Conservation (phyloP, 2,888 invertebrate genomes). For the Drosophila paramelanica region DNA sequence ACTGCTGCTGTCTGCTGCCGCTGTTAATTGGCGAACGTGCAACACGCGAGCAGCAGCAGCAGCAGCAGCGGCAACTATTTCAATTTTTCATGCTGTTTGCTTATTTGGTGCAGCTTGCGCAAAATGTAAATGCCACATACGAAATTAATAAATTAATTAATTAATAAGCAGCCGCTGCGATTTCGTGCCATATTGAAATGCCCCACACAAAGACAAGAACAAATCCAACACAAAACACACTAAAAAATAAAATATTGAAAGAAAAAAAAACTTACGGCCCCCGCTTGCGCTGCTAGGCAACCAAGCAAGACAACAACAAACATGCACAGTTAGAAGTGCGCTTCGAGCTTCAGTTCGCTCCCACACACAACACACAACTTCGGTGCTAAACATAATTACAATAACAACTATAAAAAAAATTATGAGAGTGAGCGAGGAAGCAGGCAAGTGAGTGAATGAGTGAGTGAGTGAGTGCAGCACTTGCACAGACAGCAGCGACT, state of each 20-base stretch:
- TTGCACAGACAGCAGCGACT: constrained; percentile 34
- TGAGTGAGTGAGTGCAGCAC: constrained; percentile 30
- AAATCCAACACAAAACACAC: not conserved
- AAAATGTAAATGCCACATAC: constrained; percentile 46
- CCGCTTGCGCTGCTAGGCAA: constrained; percentile 62
- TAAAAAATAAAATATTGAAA: not conserved
- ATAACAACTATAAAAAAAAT: constrained; percentile 24
- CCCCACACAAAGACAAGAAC: constrained; percentile 13
- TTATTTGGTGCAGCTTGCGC: constrained; percentile 68
- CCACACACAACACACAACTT: constrained; percentile 36
- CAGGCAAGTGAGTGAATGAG: constrained; percentile 3
- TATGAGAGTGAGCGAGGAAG: constrained; percentile 27
- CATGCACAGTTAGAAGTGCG: constrained; percentile 53
- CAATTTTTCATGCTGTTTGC: constrained; percentile 53
- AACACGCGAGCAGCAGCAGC: constrained; percentile 43
- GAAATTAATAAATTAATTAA: constrained; percentile 72
- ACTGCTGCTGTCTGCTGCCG: constrained; percentile 11
- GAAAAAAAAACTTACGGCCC: constrained; percentile 17
- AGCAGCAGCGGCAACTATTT: constrained; percentile 19
- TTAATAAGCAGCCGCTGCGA: constrained; percentile 60
- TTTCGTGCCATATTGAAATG: constrained; percentile 67
- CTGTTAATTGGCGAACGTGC: constrained; percentile 56
- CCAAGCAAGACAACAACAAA: constrained; percentile 62
- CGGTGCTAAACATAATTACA: constrained; percentile 46
- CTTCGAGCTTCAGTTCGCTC: constrained; percentile 44